Conservation (phyloP, 2,113 vertebrate species). For the Heloderma charlesbogerti region DNA sequence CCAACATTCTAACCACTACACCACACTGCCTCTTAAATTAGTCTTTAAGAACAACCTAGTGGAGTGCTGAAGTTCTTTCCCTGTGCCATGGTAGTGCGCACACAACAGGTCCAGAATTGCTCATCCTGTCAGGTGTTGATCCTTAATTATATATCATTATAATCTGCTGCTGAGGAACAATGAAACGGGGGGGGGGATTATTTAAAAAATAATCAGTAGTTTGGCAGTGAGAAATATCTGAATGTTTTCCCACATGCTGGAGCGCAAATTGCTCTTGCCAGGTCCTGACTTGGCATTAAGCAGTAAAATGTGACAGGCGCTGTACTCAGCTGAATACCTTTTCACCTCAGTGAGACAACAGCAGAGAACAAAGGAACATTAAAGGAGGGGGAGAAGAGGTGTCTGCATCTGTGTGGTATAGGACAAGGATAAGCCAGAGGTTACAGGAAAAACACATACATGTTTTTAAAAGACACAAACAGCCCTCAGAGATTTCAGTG, state of each 20-base stretch:
- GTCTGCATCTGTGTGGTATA: background rate
- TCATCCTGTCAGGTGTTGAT: background rate
- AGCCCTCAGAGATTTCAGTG: background rate
- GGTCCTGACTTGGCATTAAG: background rate
- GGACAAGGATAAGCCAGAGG: slow-evolving; percentile 32
- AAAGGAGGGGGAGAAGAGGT: background rate
- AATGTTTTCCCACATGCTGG: slow-evolving; percentile 19
- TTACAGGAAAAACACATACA: background rate
- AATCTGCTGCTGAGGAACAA: slow-evolving; percentile 5
- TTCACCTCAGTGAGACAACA: background rate
- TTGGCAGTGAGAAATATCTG: background rate
- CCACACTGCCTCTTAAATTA: background rate
- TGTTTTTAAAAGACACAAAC: background rate
- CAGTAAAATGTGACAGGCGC: background rate
- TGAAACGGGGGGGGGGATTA: slow-evolving; percentile 29
- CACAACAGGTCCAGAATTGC: slow-evolving; percentile 20
- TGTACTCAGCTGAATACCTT: background rate
- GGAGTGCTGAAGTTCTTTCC: background rate
- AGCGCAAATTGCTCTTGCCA: background rate
- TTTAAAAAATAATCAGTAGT: slow-evolving; percentile 2
- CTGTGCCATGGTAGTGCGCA: background rate
- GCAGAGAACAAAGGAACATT: slow-evolving; percentile 4
- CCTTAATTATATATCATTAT: slow-evolving; percentile 45
- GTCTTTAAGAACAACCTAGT: background rate
- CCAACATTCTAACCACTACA: no score